Base-by-base conservation (phyloP, 2,113 vertebrate species). In the Mohoua ochrocephala region DNA sequence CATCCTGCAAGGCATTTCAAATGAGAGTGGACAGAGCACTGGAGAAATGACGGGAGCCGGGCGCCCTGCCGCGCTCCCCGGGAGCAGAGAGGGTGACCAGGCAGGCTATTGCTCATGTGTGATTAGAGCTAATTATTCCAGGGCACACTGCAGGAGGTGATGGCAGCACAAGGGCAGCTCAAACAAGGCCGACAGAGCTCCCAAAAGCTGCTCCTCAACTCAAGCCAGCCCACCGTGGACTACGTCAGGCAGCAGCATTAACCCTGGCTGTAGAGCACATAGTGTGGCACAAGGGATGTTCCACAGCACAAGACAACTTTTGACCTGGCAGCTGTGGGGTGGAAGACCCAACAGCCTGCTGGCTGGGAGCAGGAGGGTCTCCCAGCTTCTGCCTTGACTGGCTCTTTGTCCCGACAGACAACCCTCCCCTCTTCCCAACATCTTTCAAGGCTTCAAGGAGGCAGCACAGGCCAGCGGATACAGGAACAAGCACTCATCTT, bases 71-170 rank as follows among this genome's bases (percentile, higher is more conserved):
- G 7, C 1, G 0, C 31, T 89, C 84, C 68, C 73, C 0, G 0
- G 64, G 63, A 44, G 76, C 28, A 4, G 56, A 37, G 44, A 84
- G 76, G 69, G 41, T 78, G 73, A 87, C 64, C 86, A 89, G 56
- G 71, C 63, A 94, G 71, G 59, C 63, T 19, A 88, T 80, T 53
- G 54, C 85, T 92, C 90, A 84, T 44, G 27, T 63, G 41, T 60
- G 81, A 88, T 76, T 86, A 88, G 50, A 85, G 71, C 86, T 90
- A 86, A 93, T 96, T 94, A 95, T 74, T n/a, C 44, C 1, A 94
- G 82, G 44, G 35, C 61, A 77, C 59, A n/a, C 59, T 0, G 0
- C 64, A 74, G 52, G 67, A 90, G 85, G 60, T 12, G 68, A 75
- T 26, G 26, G 88, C 54, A 52, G 35, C 16, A 53, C 61, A 64